Evolutionary conservation across 2,113 vertebrate species (phyloP).

Genomic region (Semicossyphus pulcher): DNA sequence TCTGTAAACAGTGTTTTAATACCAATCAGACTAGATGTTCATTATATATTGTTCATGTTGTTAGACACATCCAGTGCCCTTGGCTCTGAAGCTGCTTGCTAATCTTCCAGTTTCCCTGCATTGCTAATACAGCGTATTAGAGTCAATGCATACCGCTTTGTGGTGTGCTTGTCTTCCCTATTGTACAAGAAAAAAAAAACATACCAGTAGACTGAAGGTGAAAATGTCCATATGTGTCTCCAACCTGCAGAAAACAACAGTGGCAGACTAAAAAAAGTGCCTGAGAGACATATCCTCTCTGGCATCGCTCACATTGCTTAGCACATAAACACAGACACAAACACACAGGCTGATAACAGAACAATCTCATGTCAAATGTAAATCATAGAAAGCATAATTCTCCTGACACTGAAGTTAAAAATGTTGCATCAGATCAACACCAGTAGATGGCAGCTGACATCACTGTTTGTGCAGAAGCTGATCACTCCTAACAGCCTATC

Average conservation of each 20-base stretch:
- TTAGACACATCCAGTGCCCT: no score
- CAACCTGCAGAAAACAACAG: background rate
- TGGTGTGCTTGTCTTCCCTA: background rate
- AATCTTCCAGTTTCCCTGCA: background rate
- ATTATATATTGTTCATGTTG: no score
- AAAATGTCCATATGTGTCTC: background rate
- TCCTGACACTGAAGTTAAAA: background rate
- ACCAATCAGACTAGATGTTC: no score
- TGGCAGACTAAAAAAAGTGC: background rate
- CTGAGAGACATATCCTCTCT: background rate
- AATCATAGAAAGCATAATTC: background rate
- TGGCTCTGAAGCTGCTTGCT: no score
- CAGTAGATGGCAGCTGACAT: constrained; percentile 48
- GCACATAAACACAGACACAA: background rate
- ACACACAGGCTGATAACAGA: no score
- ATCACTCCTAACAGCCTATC: no score
- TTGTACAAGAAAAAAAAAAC: background rate
- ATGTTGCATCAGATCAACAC: background rate
- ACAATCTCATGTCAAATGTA: background rate
- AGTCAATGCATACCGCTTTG: no score
- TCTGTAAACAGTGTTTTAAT: no score
- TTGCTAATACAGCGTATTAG: background rate
- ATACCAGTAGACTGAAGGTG: background rate
- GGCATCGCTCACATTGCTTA: background rate
- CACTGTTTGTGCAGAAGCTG: background rate